These are phyloP conservation scores for Lydus trimaculatus DNA, from an alignment of 2,888 invertebrate genomes.

Conservation along the genomic window DNA sequence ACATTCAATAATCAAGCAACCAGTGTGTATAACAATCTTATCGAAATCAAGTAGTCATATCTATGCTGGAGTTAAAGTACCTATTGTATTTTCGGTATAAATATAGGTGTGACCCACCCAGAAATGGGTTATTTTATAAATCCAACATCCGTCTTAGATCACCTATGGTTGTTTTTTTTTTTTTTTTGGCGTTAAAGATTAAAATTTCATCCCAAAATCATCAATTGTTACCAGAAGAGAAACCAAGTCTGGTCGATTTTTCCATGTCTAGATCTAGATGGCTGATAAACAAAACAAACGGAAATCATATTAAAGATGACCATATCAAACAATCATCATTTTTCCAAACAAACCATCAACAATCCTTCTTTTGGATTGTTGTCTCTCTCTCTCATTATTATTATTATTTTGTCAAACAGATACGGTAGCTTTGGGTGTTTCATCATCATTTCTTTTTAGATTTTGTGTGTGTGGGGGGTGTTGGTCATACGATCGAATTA, in stretches of 20 bases:
- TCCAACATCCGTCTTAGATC: background rate
- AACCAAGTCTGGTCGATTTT: background rate
- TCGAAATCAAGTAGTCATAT: background rate
- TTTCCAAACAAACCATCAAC: background rate
- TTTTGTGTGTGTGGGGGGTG: background rate
- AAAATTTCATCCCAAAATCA: background rate
- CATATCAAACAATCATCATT: background rate
- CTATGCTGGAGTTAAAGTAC: background rate
- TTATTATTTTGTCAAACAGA: background rate
- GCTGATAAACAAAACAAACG: background rate
- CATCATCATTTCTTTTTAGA: background rate
- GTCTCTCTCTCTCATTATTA: background rate
- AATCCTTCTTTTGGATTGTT: background rate
- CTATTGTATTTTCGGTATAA: background rate
- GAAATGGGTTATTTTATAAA: background rate
- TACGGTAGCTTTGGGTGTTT: constrained; percentile 4
- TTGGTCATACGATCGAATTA: constrained; percentile 29
- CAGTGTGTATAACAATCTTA: background rate
- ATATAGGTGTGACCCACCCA: background rate
- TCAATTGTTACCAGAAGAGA: background rate
- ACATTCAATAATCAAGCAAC: no score
- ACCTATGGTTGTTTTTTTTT: no score
- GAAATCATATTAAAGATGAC: background rate
- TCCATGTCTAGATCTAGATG: constrained; percentile 1
- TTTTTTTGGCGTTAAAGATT: background rate